These are phyloP conservation scores for Ammodytes dubius DNA, from an alignment of 2,113 vertebrate genomes.

Conservation along the genomic window DNA sequence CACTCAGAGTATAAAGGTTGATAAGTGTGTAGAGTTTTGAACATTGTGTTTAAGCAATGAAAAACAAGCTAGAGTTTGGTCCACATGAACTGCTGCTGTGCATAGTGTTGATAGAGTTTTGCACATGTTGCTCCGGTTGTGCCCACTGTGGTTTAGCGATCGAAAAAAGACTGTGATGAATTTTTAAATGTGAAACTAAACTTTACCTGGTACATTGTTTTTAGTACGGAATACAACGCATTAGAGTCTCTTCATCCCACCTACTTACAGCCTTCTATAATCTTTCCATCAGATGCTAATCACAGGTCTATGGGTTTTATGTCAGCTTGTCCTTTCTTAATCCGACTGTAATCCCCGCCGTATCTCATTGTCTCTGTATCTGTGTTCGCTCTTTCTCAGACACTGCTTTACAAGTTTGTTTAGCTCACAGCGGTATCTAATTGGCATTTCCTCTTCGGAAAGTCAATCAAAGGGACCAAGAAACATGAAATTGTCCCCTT, in stretches of 20 bases:
- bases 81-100: too few relatives aligned
- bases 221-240: background rate
- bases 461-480: constrained; percentile 35
- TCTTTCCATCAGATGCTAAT: background rate
- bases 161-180: too few relatives aligned
- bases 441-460: constrained; percentile 44
- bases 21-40: too few relatives aligned
- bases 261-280: background rate
- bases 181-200: too few relatives aligned
- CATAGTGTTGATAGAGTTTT: too few relatives aligned
- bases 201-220: background rate
- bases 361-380: background rate
- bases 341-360: background rate
- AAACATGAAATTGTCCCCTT: constrained; percentile 26
- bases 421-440: constrained; percentile 47
- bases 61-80: too few relatives aligned
- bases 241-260: background rate
- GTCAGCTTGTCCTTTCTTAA: background rate
- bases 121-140: too few relatives aligned
- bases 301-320: constrained; percentile 22
- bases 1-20: too few relatives aligned
- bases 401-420: constrained; percentile 31
- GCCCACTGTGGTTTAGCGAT: too few relatives aligned
- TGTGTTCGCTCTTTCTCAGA: constrained; percentile 9
- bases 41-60: too few relatives aligned